These are phyloP conservation scores for Hololepta plana DNA, from an alignment of 2,888 invertebrate species.

Conservation along the genomic window DNA sequence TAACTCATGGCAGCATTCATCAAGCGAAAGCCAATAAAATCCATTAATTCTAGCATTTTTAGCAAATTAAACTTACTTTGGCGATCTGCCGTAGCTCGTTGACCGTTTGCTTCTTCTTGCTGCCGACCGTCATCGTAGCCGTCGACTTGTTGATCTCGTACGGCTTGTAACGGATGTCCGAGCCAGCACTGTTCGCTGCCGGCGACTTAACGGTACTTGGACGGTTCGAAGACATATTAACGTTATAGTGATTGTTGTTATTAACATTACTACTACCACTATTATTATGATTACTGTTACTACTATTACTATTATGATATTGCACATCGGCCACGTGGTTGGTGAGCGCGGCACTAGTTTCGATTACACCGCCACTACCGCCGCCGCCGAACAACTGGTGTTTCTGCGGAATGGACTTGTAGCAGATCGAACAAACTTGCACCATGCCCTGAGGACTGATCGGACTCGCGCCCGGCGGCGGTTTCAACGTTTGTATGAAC, in stretches of 20 bases:
- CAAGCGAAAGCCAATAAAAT: no score
- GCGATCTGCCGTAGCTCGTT: slow-evolving; percentile 19
- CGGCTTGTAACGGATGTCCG: slow-evolving; percentile 40
- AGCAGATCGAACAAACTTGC: slow-evolving; percentile 59
- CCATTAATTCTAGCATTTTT: no score
- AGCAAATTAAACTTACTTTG: slow-evolving; percentile 17
- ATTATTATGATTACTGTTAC: no score
- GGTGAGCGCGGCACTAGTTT: slow-evolving; percentile 15
- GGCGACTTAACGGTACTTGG: slow-evolving; percentile 35
- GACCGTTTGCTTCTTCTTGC: slow-evolving; percentile 29
- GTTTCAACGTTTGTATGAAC: slow-evolving; percentile 63
- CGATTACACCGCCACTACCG: slow-evolving; percentile 10
- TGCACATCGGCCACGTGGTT: slow-evolving; percentile 26
- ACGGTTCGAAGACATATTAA: slow-evolving; percentile 19
- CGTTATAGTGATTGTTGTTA: no score
- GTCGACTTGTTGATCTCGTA: slow-evolving; percentile 34
- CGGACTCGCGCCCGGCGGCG: slow-evolving; percentile 71
- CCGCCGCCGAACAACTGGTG: slow-evolving; percentile 46
- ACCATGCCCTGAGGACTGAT: slow-evolving; percentile 65
- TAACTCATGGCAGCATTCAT: no score
- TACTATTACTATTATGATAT: slow-evolving; percentile 16
- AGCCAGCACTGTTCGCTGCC: slow-evolving; percentile 31
- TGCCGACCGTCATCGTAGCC: slow-evolving; percentile 16
- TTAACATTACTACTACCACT: no score
- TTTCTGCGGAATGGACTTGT: slow-evolving; percentile 63